Base-by-base conservation (phyloP, 2,113 vertebrate genomes). In the Oncorhynchus masou region DNA sequence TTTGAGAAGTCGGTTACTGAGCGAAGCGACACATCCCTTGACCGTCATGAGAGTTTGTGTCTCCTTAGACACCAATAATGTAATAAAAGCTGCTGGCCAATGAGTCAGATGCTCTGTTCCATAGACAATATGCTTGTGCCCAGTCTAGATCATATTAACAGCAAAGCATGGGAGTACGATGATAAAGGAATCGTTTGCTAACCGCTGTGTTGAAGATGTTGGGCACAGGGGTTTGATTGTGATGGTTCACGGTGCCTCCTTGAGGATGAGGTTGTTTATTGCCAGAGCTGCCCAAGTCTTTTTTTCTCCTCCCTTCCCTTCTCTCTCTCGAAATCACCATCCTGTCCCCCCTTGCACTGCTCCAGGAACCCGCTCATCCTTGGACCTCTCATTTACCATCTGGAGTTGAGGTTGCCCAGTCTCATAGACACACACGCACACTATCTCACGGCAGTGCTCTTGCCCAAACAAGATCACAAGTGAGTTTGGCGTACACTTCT, bases 251-350 rank as follows among this genome's bases (percentile, higher is more conserved):
- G 57, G 45, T 74, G 74, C 65, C 70, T 84, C 81, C 85, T 15
- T 25, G 74, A 87, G 89, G 85, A 74, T 77, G 51, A 6, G 73
- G 72, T 87, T 91, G 86, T 91, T 91, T 89, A 85, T 89, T 84
- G 76, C 82, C 81, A 74, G 80, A 62, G 71, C 78, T 4, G 71
- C 84, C 80, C 84, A 74, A 6, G 39, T 81, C 71, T 70, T 65
- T 73, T 27, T 76, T 45, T 77, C 68, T 67, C 64, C 19, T n/a
- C 59, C 27, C 24, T 16, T 48, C 59, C 27, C 39, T 72, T 74
- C 70, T 78, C 80, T 39, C 64, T 9, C 7, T 22, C 20, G 45
- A 20, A 75, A 20, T 54, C 66, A 67, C 48, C 64, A 65, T 80
- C 70, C 66, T 74, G 67, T 77, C 74, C 76, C 3, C 20, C 68